Evolutionary conservation across 2,113 vertebrate species (phyloP), one percentile per base, ranked within the genome.

Genomic region (Tursiops truncatus): DNA sequence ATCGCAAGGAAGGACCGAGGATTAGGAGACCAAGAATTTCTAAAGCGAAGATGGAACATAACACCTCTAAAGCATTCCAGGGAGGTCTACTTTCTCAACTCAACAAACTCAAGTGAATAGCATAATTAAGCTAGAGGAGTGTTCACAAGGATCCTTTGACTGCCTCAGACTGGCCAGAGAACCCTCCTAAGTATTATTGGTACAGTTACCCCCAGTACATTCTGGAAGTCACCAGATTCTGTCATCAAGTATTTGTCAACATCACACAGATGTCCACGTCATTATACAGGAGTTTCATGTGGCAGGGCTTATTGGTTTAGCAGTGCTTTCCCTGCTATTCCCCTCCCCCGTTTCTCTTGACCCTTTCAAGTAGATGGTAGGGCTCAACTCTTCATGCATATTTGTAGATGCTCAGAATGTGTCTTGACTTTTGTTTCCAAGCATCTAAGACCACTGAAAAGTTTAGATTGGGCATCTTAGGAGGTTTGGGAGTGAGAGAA

Each of bases 351-450:
- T n/a, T 62, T 81, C 26, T 80, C 10, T 87, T 80, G 41, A 63
- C 36, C 26, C 74, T 80, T 90, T 83, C 13, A 83, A 82, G 41
- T 8, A 58, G n/a, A 58, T 1, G 21, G 33, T 31, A 73, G n/a
- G 6, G 21, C 47, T 96, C 44, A 76, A 23, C 9, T 81, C 44
- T 91, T 96, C 33, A 86, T 6, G 3, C 38, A 44, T 85, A 93
- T 79, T 2, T 86, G 2, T 63, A 58, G 26, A 44, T 87, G 31
- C 20, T 62, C 21, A 58, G 53, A 77, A 44, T 50, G 5, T 44
- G 6, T 94, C 41, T 80, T 86, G 15, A 26, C 53, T 73, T 96
- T 80, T 80, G 50, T 60, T 97, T 63, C 38, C 28, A 79, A 96
- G 68, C 80, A 44, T 15, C 63, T 6, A 63, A 41, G 10, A 11